Evolutionary conservation across 2,797 vertebrate species (phyloP).

Genomic region (Calcarius lapponicus): DNA sequence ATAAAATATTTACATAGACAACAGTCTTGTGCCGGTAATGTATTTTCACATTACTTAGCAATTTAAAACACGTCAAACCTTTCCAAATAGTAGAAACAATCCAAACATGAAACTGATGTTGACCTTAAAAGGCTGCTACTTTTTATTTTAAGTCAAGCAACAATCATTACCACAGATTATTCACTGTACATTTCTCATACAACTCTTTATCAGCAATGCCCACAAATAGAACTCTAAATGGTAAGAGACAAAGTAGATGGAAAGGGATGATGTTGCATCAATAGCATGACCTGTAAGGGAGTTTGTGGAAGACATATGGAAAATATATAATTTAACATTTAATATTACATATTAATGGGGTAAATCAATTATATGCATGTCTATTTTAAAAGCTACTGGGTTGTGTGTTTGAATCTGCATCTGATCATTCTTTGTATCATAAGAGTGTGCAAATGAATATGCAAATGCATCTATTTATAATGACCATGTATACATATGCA

Average conservation of each 20-base stretch:
- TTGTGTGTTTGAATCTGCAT: background rate
- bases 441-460: background rate
- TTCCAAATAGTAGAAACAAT: conserved; percentile 53
- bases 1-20: conserved; percentile 53
- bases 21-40: conserved; percentile 21
- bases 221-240: conserved; percentile 9
- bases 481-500: background rate
- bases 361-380: background rate
- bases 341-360: background rate
- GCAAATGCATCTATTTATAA: background rate
- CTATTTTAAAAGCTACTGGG: background rate
- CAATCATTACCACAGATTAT: conserved; percentile 15
- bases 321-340: background rate
- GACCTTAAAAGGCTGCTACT: conserved; percentile 39
- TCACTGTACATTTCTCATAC: background rate
- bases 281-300: background rate
- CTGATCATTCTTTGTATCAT: background rate
- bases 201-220: conserved; percentile 11
- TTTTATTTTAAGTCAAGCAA: conserved; percentile 26
- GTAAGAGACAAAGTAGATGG: background rate
- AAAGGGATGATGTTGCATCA: background rate
- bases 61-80: conserved; percentile 56
- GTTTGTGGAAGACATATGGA: background rate
- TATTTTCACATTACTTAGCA: conserved; percentile 61
- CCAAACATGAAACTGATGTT: conserved; percentile 47